phyloP scores from a whole-genome alignment of 2,113 vertebrate species.

The Bostrychus sinensis region DNA sequence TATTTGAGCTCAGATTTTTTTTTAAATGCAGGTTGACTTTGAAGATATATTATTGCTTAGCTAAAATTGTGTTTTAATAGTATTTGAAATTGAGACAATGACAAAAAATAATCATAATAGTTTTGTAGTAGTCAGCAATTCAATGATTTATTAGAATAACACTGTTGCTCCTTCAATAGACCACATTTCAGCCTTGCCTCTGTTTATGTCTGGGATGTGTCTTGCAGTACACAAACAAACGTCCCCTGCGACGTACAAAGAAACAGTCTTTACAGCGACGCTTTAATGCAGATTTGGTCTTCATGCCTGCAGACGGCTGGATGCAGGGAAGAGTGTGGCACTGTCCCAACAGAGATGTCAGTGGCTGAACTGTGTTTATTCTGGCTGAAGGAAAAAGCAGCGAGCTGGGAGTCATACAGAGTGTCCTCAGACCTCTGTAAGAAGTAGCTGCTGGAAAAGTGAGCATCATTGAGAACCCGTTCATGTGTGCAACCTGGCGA shows the following conservation, averaged over 20 bases:
- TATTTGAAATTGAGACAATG: no score
- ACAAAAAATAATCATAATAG: background rate
- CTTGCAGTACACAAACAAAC: constrained; percentile 84
- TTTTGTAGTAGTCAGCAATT: background rate
- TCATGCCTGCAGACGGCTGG: constrained; percentile 81
- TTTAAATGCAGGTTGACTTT: no score
- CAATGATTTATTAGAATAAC: constrained; percentile 57
- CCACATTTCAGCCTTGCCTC: constrained; percentile 77
- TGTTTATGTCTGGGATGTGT: constrained; percentile 89
- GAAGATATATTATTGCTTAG: background rate
- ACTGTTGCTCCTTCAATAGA: constrained; percentile 1
- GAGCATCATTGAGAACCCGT: background rate
- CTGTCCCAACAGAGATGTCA: constrained; percentile 38
- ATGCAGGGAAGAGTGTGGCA: constrained; percentile 24
- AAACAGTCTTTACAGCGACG: constrained; percentile 92
- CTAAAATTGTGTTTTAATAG: background rate
- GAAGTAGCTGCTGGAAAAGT: constrained; percentile 41
- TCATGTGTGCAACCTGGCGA: constrained; percentile 58
- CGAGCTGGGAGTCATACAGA: constrained; percentile 34
- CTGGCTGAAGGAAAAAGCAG: constrained; percentile 19
- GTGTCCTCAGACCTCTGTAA: constrained; percentile 53
- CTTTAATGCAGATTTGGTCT: constrained; percentile 82
- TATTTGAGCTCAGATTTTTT: no score
- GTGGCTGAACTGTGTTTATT: constrained; percentile 1
- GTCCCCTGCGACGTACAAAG: constrained; percentile 84